Percentiles rank a stretch among this genome's conserved stretches.
phyloP scores from a whole-genome alignment of 2,113 vertebrate species.

The Dicentrarchus labrax region DNA sequence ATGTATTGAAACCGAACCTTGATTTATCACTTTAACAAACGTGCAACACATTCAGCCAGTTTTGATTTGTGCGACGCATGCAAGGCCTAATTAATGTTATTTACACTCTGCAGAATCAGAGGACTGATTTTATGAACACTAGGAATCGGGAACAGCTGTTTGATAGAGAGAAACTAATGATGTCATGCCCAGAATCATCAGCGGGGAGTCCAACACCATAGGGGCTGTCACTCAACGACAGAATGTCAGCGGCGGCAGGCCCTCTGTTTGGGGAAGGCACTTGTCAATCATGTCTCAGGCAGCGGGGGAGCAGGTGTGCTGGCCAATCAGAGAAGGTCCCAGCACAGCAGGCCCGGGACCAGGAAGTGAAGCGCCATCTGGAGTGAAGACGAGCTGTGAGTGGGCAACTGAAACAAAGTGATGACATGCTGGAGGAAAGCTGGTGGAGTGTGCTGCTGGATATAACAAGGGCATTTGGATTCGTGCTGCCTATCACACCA shows the following conservation, averaged over 20 bases:
- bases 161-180: conserved; percentile 79
- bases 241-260: conserved; percentile 63
- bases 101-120: conserved; percentile 61
- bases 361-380: conserved; percentile 85
- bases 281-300: conserved; percentile 80
- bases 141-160: conserved; percentile 74
- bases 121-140: conserved; percentile 51
- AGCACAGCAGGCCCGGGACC: conserved; percentile 81
- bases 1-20: conserved; percentile 14
- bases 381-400: conserved; percentile 74
- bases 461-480: conserved; percentile 77
- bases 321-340: conserved; percentile 81
- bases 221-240: conserved; percentile 76
- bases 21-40: conserved; percentile 51
- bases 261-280: conserved; percentile 81
- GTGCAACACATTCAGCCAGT: conserved; percentile 14
- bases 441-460: conserved; percentile 61
- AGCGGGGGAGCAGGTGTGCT: conserved; percentile 71
- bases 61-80: conserved; percentile 38
- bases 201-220: conserved; percentile 62
- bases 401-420: conserved; percentile 74
- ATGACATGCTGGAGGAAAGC: conserved; percentile 73
- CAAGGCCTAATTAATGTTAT: conserved; percentile 63
- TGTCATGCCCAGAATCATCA: conserved; percentile 77
- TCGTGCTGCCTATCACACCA: conserved; percentile 78